These are phyloP conservation scores for Diuraphis noxia DNA, from an alignment of 1,140 invertebrate genomes.

Conservation along the genomic window DNA sequence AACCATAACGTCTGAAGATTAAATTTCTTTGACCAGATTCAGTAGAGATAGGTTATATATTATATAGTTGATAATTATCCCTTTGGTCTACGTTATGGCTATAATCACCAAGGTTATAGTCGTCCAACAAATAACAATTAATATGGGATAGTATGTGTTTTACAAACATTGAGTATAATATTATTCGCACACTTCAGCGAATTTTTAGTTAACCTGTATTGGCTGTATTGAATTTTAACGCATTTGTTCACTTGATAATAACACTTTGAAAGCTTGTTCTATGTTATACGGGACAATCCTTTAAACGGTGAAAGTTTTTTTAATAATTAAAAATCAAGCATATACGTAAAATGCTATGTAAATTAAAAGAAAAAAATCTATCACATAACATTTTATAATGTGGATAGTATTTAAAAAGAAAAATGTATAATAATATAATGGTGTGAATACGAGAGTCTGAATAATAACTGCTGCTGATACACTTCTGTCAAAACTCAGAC, in stretches of 20 bases:
- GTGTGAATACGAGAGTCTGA: not conserved
- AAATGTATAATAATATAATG: no score
- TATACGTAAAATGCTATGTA: no score
- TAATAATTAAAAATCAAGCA: no score
- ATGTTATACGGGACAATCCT: not conserved
- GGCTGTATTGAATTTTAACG: not conserved
- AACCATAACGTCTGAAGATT: not conserved
- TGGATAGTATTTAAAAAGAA: not conserved
- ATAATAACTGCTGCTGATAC: not conserved
- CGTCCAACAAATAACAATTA: not conserved
- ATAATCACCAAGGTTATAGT: not conserved
- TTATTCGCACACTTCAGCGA: not conserved
- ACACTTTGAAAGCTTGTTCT: not conserved
- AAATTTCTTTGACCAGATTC: not conserved
- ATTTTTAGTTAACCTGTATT: not conserved
- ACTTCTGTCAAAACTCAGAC: not conserved
- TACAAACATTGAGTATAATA: not conserved
- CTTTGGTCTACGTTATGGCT: not conserved
- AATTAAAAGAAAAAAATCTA: no score
- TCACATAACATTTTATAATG: not conserved
- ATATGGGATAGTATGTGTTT: not conserved
- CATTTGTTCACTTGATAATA: not conserved
- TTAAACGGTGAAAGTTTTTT: not conserved
- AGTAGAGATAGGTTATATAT: not conserved
- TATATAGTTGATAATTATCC: not conserved